phyloP scores from a whole-genome alignment of 1,140 invertebrate species.

The Ylistrum balloti region DNA sequence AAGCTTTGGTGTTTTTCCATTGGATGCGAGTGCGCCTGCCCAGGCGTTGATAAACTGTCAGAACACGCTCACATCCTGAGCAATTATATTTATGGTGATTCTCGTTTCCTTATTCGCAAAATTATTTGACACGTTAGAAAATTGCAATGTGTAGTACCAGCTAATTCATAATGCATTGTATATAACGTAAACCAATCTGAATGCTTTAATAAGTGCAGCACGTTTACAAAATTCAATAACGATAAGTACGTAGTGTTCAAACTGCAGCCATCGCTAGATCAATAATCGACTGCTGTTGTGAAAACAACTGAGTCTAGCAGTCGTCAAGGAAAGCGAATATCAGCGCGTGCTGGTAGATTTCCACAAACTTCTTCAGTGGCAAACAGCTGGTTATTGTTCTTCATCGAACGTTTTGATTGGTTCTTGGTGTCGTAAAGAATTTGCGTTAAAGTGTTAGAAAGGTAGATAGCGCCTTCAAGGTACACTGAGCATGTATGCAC shows the following conservation, averaged over 20 bases:
- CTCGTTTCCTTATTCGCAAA: neutral
- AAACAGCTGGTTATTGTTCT: neutral
- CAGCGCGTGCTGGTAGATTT: slow-evolving; percentile 24
- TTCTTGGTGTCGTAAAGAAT: neutral
- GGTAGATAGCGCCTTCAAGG: slow-evolving; percentile 10
- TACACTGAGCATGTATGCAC: neutral
- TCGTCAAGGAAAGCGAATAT: neutral
- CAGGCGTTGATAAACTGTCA: neutral
- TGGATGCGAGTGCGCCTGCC: neutral
- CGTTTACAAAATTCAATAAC: too few relatives aligned
- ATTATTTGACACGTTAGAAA: neutral
- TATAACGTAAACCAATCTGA: neutral
- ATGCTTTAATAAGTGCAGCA: neutral
- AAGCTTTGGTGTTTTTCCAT: slow-evolving; percentile 6
- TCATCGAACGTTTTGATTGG: slow-evolving; percentile 8
- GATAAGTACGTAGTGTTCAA: neutral
- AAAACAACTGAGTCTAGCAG: neutral
- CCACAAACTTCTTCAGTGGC: neutral
- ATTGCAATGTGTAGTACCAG: neutral
- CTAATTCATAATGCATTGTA: neutral
- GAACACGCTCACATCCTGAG: neutral
- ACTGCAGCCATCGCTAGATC: neutral
- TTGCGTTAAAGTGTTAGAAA: slow-evolving; percentile 26
- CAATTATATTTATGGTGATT: neutral
- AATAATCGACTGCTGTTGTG: neutral